These are phyloP conservation scores for Notechis scutatus DNA, from an alignment of 2,113 vertebrate genomes.

Conservation along the genomic window DNA sequence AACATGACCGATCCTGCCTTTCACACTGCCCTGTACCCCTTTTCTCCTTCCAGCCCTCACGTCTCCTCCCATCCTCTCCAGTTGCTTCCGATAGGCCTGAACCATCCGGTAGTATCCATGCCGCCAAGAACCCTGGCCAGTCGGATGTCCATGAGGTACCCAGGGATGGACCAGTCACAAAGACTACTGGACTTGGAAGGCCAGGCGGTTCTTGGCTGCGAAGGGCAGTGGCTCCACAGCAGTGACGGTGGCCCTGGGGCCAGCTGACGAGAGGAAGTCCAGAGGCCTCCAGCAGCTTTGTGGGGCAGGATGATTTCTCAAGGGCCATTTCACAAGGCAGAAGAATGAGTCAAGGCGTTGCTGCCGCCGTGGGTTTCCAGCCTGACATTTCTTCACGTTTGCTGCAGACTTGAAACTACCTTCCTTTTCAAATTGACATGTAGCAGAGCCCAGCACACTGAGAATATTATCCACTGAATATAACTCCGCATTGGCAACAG, in stretches of 20 bases:
- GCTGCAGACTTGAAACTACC: background rate
- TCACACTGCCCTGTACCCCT: background rate
- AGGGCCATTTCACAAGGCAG: background rate
- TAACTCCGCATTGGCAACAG: no score
- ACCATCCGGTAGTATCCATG: background rate
- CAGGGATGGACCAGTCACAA: background rate
- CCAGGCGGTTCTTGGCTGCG: rapidly evolving
- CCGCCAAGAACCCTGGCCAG: background rate
- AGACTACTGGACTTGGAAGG: background rate
- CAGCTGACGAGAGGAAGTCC: background rate
- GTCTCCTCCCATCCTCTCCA: background rate
- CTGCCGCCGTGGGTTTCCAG: background rate
- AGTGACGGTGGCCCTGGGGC: background rate
- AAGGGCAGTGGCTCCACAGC: background rate
- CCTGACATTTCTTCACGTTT: background rate
- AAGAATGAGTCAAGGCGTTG: background rate
- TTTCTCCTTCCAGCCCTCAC: background rate
- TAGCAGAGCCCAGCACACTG: background rate
- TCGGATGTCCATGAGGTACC: background rate
- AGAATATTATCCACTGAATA: no score
- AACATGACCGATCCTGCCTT: background rate
- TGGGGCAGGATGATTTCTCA: background rate
- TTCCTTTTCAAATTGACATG: background rate
- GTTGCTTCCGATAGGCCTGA: background rate
- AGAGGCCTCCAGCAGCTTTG: no score